Conservation (phyloP, 2,797 vertebrate genomes). For the Champsocephalus esox region DNA sequence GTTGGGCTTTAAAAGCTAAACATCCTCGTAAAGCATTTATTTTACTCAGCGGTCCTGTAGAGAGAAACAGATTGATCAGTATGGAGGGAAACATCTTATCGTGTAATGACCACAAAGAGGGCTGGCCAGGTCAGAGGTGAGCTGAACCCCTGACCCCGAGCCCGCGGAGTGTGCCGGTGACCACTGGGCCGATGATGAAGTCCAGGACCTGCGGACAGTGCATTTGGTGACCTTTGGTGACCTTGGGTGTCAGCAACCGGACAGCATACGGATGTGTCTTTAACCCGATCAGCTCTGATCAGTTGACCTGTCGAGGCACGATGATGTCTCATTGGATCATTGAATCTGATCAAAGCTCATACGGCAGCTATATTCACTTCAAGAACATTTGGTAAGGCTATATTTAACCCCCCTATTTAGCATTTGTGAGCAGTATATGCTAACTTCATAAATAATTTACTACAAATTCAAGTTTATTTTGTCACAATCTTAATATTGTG, state of each 20-base stretch:
- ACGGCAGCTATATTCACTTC: neutral
- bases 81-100: slow-evolving; percentile 68
- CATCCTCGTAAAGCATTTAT: slow-evolving; percentile 58
- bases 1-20: slow-evolving; percentile 40
- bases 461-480: neutral
- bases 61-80: slow-evolving; percentile 54
- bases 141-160: slow-evolving; percentile 55
- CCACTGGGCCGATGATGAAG: slow-evolving; percentile 76
- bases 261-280: slow-evolving; percentile 63
- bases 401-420: neutral
- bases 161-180: slow-evolving; percentile 69
- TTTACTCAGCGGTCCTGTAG: slow-evolving; percentile 40
- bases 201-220: slow-evolving; percentile 70
- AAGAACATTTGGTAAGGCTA: neutral
- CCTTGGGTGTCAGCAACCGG: slow-evolving; percentile 68
- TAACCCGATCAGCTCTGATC: slow-evolving; percentile 60
- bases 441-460: neutral
- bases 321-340: neutral
- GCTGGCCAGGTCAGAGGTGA: slow-evolving; percentile 76
- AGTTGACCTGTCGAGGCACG: slow-evolving; percentile 48
- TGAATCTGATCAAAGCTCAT: slow-evolving; percentile 8
- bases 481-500: neutral
- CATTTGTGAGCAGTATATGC: neutral
- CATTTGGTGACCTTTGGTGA: slow-evolving; percentile 56
- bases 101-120: slow-evolving; percentile 67